These are phyloP conservation scores for Lasius fuliginosus DNA, from an alignment of 2,888 invertebrate genomes.

Conservation along the genomic window DNA sequence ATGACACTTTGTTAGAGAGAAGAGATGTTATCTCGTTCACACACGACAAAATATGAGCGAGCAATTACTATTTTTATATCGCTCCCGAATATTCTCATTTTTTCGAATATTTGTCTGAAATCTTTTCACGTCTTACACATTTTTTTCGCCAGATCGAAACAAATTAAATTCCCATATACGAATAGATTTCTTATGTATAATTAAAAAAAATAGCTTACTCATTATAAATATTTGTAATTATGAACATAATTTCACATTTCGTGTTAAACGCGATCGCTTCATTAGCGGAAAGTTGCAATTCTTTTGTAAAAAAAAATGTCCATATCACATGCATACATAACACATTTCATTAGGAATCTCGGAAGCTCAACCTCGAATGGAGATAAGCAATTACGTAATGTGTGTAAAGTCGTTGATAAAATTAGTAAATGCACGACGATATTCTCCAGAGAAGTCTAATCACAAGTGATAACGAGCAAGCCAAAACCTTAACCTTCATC, in stretches of 20 bases:
- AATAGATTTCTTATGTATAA: neutral
- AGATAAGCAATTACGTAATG: slow-evolving; percentile 31
- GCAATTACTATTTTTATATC: slow-evolving; percentile 60
- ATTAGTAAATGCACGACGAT: slow-evolving; percentile 30
- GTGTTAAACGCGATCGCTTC: neutral
- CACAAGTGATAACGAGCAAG: slow-evolving; percentile 23
- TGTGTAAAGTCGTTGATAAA: slow-evolving; percentile 2
- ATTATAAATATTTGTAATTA: neutral
- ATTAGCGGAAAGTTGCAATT: neutral
- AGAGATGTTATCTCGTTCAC: neutral
- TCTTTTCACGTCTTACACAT: neutral
- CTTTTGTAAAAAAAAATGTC: neutral
- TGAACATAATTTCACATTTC: neutral
- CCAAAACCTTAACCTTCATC: slow-evolving; percentile 60
- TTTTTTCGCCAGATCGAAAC: neutral
- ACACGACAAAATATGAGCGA: neutral
- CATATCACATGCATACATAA: neutral
- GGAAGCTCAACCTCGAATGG: neutral
- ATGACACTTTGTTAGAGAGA: neutral
- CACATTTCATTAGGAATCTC: neutral
- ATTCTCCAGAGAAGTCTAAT: slow-evolving; percentile 55
- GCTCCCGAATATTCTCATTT: neutral
- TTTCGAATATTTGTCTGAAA: neutral
- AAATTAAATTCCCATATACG: neutral
- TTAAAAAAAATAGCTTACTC: neutral